Evolutionary conservation across 1,140 invertebrate genomes (phyloP).

Genomic region (Elymnias hypermnestra): DNA sequence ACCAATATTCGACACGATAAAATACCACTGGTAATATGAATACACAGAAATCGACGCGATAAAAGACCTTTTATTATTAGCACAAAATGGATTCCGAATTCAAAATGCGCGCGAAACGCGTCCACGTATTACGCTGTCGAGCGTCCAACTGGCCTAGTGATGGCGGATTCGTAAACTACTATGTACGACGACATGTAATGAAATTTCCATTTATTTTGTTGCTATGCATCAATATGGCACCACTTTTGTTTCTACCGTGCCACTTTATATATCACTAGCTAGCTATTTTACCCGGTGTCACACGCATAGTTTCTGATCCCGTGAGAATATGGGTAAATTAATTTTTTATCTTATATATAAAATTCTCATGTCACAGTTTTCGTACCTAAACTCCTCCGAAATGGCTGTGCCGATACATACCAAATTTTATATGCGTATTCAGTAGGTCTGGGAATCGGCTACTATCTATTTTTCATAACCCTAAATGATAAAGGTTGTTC

Average conservation of each 20-base stretch:
- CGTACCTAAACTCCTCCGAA: no score
- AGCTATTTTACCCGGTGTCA: no score
- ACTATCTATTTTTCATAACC: no score
- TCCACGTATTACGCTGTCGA: constrained; percentile 14
- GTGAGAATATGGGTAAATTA: no score
- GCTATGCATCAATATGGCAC: background rate
- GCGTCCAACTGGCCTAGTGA: constrained; percentile 21
- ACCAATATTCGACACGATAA: background rate
- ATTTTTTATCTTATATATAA: no score
- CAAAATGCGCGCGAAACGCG: constrained; percentile 22
- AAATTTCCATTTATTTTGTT: background rate
- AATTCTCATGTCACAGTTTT: no score
- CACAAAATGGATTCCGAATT: constrained; percentile 7
- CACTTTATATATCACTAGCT: background rate
- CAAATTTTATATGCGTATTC: no score
- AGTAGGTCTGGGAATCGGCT: no score
- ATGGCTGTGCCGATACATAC: no score
- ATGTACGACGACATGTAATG: background rate
- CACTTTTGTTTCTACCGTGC: background rate
- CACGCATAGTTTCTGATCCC: no score
- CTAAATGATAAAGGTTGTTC: no score
- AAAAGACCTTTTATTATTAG: constrained; percentile 4
- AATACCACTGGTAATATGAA: background rate
- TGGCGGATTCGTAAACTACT: background rate
- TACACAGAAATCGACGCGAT: background rate